Evolutionary conservation across 2,888 invertebrate species (phyloP).

Genomic region (Trichopoda pennipes): DNA sequence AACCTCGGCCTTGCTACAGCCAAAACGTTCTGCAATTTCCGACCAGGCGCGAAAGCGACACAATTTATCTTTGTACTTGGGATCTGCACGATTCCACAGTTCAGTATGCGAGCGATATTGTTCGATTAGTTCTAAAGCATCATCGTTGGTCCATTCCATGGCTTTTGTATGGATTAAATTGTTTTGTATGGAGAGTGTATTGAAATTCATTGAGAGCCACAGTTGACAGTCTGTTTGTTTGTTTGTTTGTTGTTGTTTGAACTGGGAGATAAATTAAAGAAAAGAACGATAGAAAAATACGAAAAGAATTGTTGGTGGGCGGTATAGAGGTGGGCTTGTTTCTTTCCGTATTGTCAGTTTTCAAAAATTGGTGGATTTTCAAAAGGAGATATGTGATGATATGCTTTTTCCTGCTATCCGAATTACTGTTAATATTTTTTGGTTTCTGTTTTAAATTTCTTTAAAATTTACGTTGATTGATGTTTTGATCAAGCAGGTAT

Average conservation of each 20-base stretch:
- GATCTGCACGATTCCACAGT: constrained; percentile 80
- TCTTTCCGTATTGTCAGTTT: constrained; percentile 16
- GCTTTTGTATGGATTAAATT: constrained; percentile 71
- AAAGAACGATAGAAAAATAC: neutral
- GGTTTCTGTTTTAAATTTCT: constrained; percentile 3
- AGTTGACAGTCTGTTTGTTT: constrained; percentile 25
- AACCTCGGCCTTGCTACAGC: constrained; percentile 80
- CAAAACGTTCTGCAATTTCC: constrained; percentile 79
- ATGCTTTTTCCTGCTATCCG: constrained; percentile 41
- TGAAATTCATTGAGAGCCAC: constrained; percentile 74
- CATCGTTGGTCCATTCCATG: constrained; percentile 81
- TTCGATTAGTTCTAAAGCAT: constrained; percentile 79
- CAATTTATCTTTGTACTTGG: constrained; percentile 80
- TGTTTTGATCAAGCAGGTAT: neutral
- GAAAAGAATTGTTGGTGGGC: neutral
- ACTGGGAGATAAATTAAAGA: neutral
- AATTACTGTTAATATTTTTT: constrained; percentile 11
- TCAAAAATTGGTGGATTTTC: constrained; percentile 47
- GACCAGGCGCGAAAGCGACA: constrained; percentile 80
- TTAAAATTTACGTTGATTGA: constrained; percentile 9
- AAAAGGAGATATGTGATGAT: constrained; percentile 56
- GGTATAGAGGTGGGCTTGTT: constrained; percentile 38
- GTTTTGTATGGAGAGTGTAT: constrained; percentile 70
- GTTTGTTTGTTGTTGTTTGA: too few species aligned
- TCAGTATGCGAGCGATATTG: constrained; percentile 80